Base-by-base conservation (phyloP, 2,888 invertebrate genomes). In the Marronus borbonicus region DNA sequence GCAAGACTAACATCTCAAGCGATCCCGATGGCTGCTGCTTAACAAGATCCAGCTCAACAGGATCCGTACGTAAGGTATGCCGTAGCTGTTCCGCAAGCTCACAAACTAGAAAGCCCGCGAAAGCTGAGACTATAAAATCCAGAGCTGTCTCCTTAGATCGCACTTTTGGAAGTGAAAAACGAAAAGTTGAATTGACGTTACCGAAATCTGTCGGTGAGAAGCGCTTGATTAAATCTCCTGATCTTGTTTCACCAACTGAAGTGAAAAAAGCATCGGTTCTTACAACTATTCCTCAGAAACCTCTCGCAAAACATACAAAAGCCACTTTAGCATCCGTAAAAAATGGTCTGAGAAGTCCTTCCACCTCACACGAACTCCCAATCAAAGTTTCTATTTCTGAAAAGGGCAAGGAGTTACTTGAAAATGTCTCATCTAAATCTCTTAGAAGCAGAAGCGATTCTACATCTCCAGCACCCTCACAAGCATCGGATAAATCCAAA, bases 191-290 rank as follows among this genome's bases (percentile, higher is more conserved):
- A 82, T 86, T 88, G 68, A 86, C 86, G 60, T 78, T 86, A 36
- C 84, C 85, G 2, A 84, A 84, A 78, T 77, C 82, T 4, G 79
- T 81, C 44, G 60, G 78, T n/a, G 84, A 84, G 28, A 81, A 80
- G 80, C 79, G 72, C n/a, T 58, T 86, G 44, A 86, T 88, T 69
- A 89, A 88, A 81, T 89, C 93, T 49, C 90, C 92, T 0, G 91
- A 91, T 76, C 85, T 93, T 3, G 87, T 91, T 58, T 92, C 92
- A 0, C 91, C 93, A 0, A 90, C 90, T 36, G 92, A 92, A 84
- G 92, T 92, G 0, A 90, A 90, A 76, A 74, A 78, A 78, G 76
- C 82, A 14, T 74, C 72, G 14, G 52, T 66, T 49, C 28, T 74
- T 12, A 69, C 65, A 8, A 55, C 24, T 24, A 81, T 36, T 81